phyloP scores from a whole-genome alignment of 2,113 vertebrate genomes.

The Macrotus californicus region DNA sequence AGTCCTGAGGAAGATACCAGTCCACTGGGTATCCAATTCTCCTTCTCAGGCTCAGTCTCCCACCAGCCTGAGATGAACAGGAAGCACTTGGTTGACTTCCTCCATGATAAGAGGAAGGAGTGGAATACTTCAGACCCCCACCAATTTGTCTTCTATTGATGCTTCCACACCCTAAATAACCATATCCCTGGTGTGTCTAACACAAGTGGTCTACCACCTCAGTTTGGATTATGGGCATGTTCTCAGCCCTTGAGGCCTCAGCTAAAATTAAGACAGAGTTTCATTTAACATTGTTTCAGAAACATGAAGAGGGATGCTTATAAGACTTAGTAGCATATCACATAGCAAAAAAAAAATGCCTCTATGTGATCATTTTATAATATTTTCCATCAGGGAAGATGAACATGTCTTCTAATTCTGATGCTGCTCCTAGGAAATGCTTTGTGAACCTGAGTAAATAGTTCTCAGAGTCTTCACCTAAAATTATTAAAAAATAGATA shows the following conservation, averaged over 20 bases:
- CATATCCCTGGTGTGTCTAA: neutral
- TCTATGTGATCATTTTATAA: neutral
- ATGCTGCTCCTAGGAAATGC: neutral
- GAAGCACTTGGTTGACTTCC: neutral
- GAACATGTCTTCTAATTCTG: neutral
- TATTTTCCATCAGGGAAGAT: neutral
- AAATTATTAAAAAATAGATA: neutral
- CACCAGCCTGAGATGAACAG: neutral
- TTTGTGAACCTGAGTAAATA: neutral
- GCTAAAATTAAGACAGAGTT: neutral
- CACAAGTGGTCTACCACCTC: neutral
- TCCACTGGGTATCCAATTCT: neutral
- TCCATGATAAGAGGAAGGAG: neutral
- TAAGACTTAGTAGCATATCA: neutral
- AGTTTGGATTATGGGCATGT: neutral
- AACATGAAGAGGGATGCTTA: neutral
- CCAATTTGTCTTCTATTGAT: neutral
- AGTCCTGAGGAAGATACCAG: neutral
- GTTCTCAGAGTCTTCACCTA: neutral
- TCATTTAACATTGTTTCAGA: conserved; percentile 6
- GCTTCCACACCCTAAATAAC: neutral
- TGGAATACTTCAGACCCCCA: neutral
- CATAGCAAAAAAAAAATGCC: conserved; percentile 9
- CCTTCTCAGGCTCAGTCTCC: neutral
- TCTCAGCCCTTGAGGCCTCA: neutral